phyloP scores from a whole-genome alignment of 2,888 invertebrate species.

The Caenorhabditis drosophilae region DNA sequence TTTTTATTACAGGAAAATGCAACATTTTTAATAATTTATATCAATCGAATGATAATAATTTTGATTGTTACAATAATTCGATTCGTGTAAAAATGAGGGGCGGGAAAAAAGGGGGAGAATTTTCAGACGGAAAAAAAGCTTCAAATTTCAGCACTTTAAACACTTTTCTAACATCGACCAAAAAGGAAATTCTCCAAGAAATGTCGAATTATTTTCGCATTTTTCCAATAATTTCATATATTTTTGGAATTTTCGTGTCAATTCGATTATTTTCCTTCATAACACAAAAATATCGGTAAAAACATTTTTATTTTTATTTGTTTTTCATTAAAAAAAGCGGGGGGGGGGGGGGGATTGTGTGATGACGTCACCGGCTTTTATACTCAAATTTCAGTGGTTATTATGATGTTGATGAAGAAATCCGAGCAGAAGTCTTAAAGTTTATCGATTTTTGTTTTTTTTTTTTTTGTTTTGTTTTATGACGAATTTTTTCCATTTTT shows the following conservation, averaged over 20 bases:
- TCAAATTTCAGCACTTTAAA: too few species aligned
- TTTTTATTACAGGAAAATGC: neutral
- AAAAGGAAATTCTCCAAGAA: neutral
- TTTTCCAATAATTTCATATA: conserved; percentile 14
- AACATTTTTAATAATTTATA: conserved; percentile 5
- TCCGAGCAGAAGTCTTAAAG: conserved; percentile 12
- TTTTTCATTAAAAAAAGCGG: too few species aligned
- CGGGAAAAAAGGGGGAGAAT: too few species aligned
- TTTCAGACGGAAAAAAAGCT: too few species aligned
- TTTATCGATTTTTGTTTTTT: neutral
- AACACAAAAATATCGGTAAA: conserved; percentile 31
- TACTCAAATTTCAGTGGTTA: conserved; percentile 27
- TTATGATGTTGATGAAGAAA: conserved; percentile 29
- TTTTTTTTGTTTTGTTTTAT: neutral
- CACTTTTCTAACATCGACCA: too few species aligned
- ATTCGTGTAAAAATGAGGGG: too few species aligned
- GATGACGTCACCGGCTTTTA: too few species aligned
- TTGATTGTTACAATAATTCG: conserved; percentile 7
- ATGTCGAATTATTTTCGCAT: neutral
- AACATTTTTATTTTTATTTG: too few species aligned
- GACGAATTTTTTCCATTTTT: neutral
- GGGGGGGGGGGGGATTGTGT: too few species aligned
- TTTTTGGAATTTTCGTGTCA: conserved; percentile 16
- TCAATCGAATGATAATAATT: conserved; percentile 11
- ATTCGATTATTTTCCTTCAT: conserved; percentile 21